These are phyloP conservation scores for Parasteatoda lunata DNA, from an alignment of 2,888 invertebrate genomes.

Conservation along the genomic window DNA sequence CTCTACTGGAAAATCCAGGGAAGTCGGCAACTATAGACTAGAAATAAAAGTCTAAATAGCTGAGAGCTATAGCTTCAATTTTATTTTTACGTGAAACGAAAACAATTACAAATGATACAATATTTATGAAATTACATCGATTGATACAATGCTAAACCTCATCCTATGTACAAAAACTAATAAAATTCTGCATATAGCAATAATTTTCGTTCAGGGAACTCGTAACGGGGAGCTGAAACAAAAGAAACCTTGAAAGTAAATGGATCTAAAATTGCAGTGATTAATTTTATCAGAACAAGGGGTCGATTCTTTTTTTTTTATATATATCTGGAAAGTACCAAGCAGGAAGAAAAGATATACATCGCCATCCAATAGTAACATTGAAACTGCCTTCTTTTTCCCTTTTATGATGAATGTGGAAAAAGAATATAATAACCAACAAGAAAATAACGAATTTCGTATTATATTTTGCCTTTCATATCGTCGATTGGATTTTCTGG, in stretches of 20 bases:
- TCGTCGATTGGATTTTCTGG: conserved; percentile 67
- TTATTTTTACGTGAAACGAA: too few species aligned
- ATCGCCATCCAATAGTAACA: conserved; percentile 57
- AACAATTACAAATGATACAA: too few species aligned
- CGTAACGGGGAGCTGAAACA: too few species aligned
- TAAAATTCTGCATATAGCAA: too few species aligned
- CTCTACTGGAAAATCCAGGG: too few species aligned
- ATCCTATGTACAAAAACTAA: too few species aligned
- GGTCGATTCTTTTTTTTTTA: not conserved
- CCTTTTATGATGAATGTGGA: conserved; percentile 43
- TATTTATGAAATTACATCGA: too few species aligned
- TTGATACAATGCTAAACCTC: too few species aligned
- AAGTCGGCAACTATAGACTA: too few species aligned
- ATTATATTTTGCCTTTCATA: conserved; percentile 67
- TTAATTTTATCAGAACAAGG: not conserved
- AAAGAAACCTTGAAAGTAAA: not conserved
- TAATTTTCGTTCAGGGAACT: too few species aligned
- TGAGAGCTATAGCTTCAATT: too few species aligned
- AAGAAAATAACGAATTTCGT: conserved; percentile 62
- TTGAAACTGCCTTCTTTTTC: conserved; percentile 58
- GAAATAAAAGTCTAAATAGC: too few species aligned
- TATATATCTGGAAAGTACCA: not conserved
- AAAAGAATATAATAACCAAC: conserved; percentile 59
- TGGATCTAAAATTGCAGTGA: not conserved
- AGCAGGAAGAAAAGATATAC: conserved; percentile 49